Base-by-base conservation (phyloP, 2,113 vertebrate genomes). In the Rafetus swinhoei region DNA sequence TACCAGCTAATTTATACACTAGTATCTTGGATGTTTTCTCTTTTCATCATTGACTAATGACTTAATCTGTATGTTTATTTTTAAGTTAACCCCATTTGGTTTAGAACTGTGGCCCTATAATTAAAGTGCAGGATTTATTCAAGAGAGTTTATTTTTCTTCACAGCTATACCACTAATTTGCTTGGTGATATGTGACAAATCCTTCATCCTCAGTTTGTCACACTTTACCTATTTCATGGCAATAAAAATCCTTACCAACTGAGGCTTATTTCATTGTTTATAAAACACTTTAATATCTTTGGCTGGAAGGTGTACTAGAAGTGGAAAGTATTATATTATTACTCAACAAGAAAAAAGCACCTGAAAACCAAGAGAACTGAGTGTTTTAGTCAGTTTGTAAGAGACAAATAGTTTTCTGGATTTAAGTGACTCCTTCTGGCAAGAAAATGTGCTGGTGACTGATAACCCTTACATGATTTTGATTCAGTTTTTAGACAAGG, bases 1-100 rank as follows among this genome's bases (percentile, higher is more conserved):
- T 87, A 92, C 54, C 82, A 85, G 59, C 84, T 94, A 92, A 90
- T 95, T 95, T 89, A 90, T 95, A 88, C 52, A 82, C 50, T 0
- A 0, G 9, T 57, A 62, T 92, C 86, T 95, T 21, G 6, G 52
- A 93, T 88, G 69, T 45, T 93, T 1, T 82, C 92, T 55, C 84
- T 93, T 92, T 55, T 80, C 90, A 60, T 39, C 91, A 32, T 6
- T 86, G 76, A 94, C 39, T 54, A 87, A 39, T 85, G 3, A 29
- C 74, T 45, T 83, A 93, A 87, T 88, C 72, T 87, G 24, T 89
- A 85, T 86, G 14, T n/a, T 84, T 12, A 57, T 84, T 69, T 82
- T 87, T 65, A 69, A 90, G 89, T 39, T 82, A 72, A 81, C 32
- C 15, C 89, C 12, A 8, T 55, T 94, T 96, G 95, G 21, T 35